Conservation (phyloP, 2,113 vertebrate species). For the Ameiurus melas region DNA sequence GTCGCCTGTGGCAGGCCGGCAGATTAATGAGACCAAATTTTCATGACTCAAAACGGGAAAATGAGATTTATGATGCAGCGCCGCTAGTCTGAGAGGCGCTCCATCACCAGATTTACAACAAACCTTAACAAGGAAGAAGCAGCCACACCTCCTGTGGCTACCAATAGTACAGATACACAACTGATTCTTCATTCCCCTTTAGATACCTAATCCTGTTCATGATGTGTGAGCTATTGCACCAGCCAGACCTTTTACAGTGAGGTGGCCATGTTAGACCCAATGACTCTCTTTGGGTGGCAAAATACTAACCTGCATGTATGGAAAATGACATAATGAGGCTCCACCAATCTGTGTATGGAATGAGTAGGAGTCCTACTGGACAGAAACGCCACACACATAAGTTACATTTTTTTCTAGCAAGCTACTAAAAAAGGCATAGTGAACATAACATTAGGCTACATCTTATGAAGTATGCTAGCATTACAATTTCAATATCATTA, state of each 20-base stretch:
- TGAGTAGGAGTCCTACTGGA: background rate
- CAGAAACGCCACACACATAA: background rate
- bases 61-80: constrained; percentile 77
- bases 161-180: constrained; percentile 14
- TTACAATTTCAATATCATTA: background rate
- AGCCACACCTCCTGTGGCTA: constrained; percentile 63
- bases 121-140: constrained; percentile 73
- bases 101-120: constrained; percentile 80
- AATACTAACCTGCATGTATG: background rate
- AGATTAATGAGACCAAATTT: constrained; percentile 79
- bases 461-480: background rate
- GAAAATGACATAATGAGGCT: background rate
- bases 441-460: background rate
- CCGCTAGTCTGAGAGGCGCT: constrained; percentile 70
- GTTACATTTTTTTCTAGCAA: background rate
- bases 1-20: constrained; percentile 70
- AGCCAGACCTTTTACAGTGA: background rate
- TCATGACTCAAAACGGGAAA: constrained; percentile 70
- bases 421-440: background rate
- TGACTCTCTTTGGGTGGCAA: background rate
- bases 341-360: background rate
- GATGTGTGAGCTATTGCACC: background rate
- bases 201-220: background rate
- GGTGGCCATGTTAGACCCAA: background rate
- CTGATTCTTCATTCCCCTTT: background rate